phyloP scores from a whole-genome alignment of 2,797 vertebrate species.

The Manis javanica region DNA sequence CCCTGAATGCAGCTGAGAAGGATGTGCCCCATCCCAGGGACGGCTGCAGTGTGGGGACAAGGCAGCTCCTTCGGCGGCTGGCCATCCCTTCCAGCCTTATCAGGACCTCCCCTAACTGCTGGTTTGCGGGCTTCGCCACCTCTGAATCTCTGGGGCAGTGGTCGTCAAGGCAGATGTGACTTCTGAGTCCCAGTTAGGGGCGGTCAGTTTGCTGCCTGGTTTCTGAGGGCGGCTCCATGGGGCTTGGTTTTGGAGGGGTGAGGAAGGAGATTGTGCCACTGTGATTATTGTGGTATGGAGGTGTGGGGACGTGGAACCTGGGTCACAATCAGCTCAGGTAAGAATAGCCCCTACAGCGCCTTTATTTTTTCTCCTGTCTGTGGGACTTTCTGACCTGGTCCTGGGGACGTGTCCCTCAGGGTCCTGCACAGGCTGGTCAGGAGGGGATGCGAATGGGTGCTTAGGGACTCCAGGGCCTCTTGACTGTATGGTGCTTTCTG shows the following conservation, averaged over 20 bases:
- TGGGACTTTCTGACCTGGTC: not conserved
- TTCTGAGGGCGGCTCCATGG: not conserved
- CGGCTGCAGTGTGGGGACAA: rapidly evolving
- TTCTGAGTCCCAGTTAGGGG: not conserved
- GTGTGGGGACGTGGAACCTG: conserved; percentile 84
- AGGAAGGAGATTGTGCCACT: rapidly evolving
- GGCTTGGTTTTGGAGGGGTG: not conserved
- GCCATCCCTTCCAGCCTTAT: rapidly evolving
- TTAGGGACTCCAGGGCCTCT: not conserved
- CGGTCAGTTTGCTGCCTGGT: rapidly evolving
- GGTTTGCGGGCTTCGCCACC: rapidly evolving
- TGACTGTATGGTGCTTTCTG: not conserved
- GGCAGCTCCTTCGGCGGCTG: not conserved
- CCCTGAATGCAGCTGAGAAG: not conserved
- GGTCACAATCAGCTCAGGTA: conserved; percentile 87
- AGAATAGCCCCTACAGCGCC: conserved; percentile 46
- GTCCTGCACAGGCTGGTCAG: not conserved
- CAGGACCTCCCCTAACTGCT: rapidly evolving
- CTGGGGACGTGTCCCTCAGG: rapidly evolving
- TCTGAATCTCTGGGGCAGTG: rapidly evolving
- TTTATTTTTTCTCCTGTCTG: not conserved
- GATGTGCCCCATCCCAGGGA: not conserved
- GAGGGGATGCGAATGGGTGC: rapidly evolving
- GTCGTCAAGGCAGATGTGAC: rapidly evolving
- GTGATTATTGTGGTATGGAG: conserved; percentile 66